These are phyloP conservation scores for Nasonia vitripennis DNA, from an alignment of 1,140 invertebrate species.

Conservation along the genomic window DNA sequence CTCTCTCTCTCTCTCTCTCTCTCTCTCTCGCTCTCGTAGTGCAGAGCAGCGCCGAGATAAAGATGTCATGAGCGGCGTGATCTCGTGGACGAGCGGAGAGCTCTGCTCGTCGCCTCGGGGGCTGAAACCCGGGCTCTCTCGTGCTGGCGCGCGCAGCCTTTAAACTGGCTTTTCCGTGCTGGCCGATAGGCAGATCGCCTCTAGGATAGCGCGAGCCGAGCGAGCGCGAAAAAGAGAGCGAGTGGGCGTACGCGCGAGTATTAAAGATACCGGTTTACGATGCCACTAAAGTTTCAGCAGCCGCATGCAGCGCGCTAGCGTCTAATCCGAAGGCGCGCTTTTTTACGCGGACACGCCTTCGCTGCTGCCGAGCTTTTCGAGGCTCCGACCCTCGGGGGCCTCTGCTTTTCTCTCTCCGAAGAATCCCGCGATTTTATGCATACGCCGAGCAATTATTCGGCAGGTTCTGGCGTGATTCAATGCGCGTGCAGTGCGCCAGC, in stretches of 20 bases:
- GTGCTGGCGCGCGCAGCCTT: not conserved
- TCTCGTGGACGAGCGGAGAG: not conserved
- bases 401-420: too few relatives aligned
- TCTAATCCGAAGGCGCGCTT: conserved; percentile 19
- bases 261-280: conserved; percentile 53
- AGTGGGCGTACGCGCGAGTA: conserved; percentile 40
- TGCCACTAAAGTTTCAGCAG: conserved; percentile 46
- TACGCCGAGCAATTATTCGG: too few relatives aligned
- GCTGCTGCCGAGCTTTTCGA: not conserved
- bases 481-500: too few relatives aligned
- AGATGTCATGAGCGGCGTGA: conserved; percentile 34
- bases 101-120: not conserved
- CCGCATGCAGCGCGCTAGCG: not conserved
- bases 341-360: conserved; percentile 20
- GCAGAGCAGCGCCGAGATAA: conserved; percentile 13
- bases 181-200: conserved; percentile 43
- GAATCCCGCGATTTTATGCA: not conserved
- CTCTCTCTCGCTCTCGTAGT: too few relatives aligned
- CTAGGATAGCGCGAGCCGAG: conserved; percentile 28
- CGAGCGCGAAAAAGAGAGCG: conserved; percentile 28
- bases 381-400: not conserved
- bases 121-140: not conserved
- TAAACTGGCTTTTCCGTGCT: conserved; percentile 16
- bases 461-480: too few relatives aligned
- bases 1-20: too few relatives aligned